Evolutionary conservation across 2,113 vertebrate species (phyloP), one percentile per base, ranked within the genome.

Genomic region (Aplodontia rufa): DNA sequence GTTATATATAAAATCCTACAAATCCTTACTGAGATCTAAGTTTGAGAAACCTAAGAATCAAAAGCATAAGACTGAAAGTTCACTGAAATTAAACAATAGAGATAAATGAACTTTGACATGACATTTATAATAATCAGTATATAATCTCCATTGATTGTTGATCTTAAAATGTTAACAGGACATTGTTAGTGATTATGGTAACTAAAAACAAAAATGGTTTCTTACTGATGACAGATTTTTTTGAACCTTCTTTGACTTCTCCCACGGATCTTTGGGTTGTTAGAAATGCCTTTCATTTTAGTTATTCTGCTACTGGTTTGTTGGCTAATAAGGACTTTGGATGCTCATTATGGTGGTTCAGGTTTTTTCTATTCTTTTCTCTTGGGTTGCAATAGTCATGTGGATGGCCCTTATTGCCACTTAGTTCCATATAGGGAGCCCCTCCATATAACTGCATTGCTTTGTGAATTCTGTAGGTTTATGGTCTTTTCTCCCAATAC

Each of bases 401-500:
- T 60, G 64, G 53, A 42, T 96, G 42, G 10, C n/a, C 62, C 42
- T 40, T 79, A 40, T 42, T 47, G 19, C 42, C 76, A 60, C 51
- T 92, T 91, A 79, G 55, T 64, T 68, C 35, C 11, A 76, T 40
- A 9, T 69, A 71, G 49, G 49, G 6, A 95, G 20, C 30, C 22
- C 42, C 78, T 72, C 26, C n/a, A 69, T 11, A 17, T 53, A 90
- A 11, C 55, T 16, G 87, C 30, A 60, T 82, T 53, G 37, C 72
- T 95, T 82, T 83, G 30, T 96, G 68, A 90, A 19, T 93, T 93
- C 68, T 89, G 3, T 83, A 87, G 68, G 37, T 86, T 93, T 90
- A 87, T 72, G 53, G 1, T 95, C 55, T 88, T 95, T 88, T 40
- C 51, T 94, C 42, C 91, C 62, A 91, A n/a, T 32, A 58, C 24